Percentiles rank a stretch among this genome's conserved stretches.
phyloP scores from a whole-genome alignment of 1,140 invertebrate species.

The Drosophila sturtevanti region DNA sequence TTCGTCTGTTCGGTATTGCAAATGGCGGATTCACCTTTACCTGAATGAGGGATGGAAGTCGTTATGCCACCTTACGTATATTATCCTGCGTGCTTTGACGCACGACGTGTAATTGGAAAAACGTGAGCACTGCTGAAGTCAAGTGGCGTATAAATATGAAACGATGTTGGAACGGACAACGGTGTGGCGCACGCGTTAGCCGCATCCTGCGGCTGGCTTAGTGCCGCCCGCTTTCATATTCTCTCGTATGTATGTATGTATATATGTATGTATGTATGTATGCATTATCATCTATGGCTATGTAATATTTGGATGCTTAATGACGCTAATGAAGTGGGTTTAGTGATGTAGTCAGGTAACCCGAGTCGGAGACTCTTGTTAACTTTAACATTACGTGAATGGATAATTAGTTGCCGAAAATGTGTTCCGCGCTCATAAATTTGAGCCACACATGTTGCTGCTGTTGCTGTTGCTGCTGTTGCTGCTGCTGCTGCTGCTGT shows the following conservation, averaged over 20 bases:
- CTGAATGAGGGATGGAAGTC: slow-evolving; percentile 19
- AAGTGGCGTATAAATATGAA: slow-evolving; percentile 76
- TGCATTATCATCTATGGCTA: slow-evolving; percentile 53
- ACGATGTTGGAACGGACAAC: slow-evolving; percentile 17
- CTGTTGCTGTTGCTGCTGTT: slow-evolving; percentile 50
- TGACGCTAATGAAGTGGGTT: slow-evolving; percentile 19
- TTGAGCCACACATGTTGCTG: slow-evolving; percentile 72
- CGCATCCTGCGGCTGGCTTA: slow-evolving; percentile 65
- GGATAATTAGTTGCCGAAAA: slow-evolving; percentile 82
- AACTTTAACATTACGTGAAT: slow-evolving; percentile 74
- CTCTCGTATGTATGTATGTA: slow-evolving; percentile 57
- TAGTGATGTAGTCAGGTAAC: slow-evolving; percentile 50
- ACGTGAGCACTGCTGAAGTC: slow-evolving; percentile 73
- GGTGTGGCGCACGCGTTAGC: slow-evolving; percentile 39
- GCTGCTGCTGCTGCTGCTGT: slow-evolving; percentile 35
- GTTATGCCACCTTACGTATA: not conserved
- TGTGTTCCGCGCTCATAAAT: slow-evolving; percentile 78
- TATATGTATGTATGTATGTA: too few relatives aligned
- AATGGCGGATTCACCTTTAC: slow-evolving; percentile 54
- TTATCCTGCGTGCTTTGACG: slow-evolving; percentile 31
- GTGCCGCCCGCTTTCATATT: slow-evolving; percentile 48
- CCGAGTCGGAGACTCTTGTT: slow-evolving; percentile 45
- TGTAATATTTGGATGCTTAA: slow-evolving; percentile 42
- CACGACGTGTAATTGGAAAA: slow-evolving; percentile 63
- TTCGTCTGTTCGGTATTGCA: slow-evolving; percentile 52